Conservation (phyloP, 2,113 vertebrate species). For the Narcine bancroftii region DNA sequence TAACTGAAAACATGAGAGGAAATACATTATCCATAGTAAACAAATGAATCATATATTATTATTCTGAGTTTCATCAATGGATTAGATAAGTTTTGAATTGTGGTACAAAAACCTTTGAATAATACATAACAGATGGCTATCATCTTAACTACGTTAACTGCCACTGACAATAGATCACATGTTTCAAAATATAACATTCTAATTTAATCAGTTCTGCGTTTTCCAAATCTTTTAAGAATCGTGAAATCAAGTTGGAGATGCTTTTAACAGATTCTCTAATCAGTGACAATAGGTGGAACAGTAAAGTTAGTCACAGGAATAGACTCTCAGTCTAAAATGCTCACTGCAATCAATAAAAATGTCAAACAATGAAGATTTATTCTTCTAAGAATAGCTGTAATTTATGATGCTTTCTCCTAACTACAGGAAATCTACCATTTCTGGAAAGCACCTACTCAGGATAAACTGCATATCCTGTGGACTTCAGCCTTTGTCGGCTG, state of each 20-base stretch:
- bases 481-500: background rate
- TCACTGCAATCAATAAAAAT: background rate
- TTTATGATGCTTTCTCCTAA: background rate
- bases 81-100: background rate
- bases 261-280: background rate
- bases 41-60: background rate
- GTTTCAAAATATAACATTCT: background rate
- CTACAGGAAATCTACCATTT: background rate
- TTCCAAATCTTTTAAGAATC: background rate
- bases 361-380: conserved; percentile 23
- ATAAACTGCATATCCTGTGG: background rate
- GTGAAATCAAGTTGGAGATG: background rate
- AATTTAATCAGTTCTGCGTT: background rate
- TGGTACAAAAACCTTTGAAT: background rate
- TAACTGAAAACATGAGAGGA: background rate
- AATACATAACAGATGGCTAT: background rate
- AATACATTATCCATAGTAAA: background rate
- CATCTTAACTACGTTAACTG: background rate
- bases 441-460: background rate
- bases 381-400: background rate
- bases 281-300: background rate
- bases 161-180: background rate
- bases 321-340: background rate
- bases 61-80: background rate
- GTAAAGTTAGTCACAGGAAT: background rate